Evolutionary conservation across 2,888 invertebrate species (phyloP).

Genomic region (Druceiella hillmani): DNA sequence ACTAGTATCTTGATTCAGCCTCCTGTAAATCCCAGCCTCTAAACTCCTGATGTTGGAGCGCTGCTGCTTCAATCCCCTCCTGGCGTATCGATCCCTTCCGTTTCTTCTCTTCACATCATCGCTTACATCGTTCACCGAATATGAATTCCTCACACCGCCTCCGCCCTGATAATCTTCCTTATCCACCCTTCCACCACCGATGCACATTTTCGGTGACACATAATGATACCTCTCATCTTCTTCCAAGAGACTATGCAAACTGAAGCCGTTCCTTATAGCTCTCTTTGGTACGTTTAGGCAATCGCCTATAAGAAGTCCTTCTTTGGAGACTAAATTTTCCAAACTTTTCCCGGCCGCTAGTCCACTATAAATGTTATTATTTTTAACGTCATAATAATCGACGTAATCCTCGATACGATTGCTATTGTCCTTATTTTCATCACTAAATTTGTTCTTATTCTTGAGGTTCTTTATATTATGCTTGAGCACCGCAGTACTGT

Average conservation of each 20-base stretch:
- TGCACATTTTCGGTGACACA: constrained; percentile 31
- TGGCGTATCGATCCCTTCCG: constrained; percentile 23
- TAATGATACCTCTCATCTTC: constrained; percentile 40
- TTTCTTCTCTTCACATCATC: constrained; percentile 13
- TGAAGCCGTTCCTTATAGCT: constrained; percentile 36
- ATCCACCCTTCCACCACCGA: constrained; percentile 3
- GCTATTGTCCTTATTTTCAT: too few relatives aligned
- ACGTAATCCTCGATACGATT: too few relatives aligned
- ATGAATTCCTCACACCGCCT: constrained; percentile 37
- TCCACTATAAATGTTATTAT: too few relatives aligned
- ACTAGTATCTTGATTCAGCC: too few relatives aligned
- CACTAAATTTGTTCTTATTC: too few relatives aligned
- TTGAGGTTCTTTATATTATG: constrained; percentile 44
- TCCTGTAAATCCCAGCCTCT: constrained; percentile 39
- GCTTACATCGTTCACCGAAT: constrained; percentile 36
- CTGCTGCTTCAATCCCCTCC: constrained; percentile 33
- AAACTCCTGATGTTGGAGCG: too few relatives aligned
- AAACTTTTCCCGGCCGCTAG: too few relatives aligned
- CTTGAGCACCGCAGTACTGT: constrained; percentile 41
- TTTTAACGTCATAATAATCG: too few relatives aligned
- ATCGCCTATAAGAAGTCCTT: too few relatives aligned
- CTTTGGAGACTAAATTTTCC: too few relatives aligned
- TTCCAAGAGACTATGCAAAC: constrained; percentile 40
- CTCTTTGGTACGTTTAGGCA: too few relatives aligned
- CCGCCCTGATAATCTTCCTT: constrained; percentile 28